Evolutionary conservation across 2,888 invertebrate genomes (phyloP), one percentile per base, ranked within the genome.

Genomic region (Amphimallon solstitiale): DNA sequence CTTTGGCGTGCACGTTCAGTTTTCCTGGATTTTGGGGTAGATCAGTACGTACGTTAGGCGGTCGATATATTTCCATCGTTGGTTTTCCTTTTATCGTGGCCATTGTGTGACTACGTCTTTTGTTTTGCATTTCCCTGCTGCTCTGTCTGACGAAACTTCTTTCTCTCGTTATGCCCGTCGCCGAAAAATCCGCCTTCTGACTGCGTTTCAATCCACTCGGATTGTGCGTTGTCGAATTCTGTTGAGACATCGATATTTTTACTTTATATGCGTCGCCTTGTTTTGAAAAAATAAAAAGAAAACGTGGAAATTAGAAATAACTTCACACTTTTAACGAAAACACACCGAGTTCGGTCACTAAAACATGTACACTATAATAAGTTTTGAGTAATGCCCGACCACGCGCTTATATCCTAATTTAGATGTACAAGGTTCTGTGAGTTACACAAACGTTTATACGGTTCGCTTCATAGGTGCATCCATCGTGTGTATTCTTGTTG

Each of bases 1-100:
- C 94, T 85, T 93, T 93, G 68, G 94, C 94, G 84, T 94, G 92
- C 72, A 93, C 93, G 83, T 94, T 94, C 75, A 94, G 86, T 83
- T 90, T 90, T 76, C 73, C 83, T 68, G 62, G 78, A 72, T 70
- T 77, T 12, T 72, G 79, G 14, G 77, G 73, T 73, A 80, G 46
- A 77, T 79, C 80, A 12, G 79, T 79, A 63, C 82, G 71, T 5
- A 81, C 80, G 62, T 82, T 94, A 80, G 95, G 94, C 67, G 95
- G 95, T 78, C 94, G 88, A 81, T 95, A 95, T 75, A 95, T 92
- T 84, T 94, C 93, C 84, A 95, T 87, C 19, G 93, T 90, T 9
- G 94, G 94, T 81, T 94, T 94, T 56, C 90, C 88, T 79, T 90
- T 88, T 60, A 84, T 79, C 67, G 86, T 83, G 49, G 89, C 88